These are phyloP conservation scores for Linurgus olivaceus DNA, from an alignment of 2,797 vertebrate genomes.

Conservation along the genomic window DNA sequence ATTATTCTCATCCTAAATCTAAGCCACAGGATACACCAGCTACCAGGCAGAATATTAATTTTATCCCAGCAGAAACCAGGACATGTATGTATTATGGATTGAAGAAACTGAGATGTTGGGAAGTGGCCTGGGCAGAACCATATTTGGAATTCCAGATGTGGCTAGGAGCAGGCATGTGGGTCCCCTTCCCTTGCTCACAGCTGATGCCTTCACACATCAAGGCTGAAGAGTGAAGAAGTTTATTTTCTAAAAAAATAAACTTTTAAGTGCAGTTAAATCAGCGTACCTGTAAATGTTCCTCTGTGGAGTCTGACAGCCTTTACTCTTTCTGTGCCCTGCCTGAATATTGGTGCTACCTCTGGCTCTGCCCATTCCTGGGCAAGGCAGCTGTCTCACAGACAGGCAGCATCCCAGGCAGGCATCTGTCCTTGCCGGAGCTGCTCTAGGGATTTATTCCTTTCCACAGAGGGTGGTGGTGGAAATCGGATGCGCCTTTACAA, in stretches of 20 bases:
- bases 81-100: background rate
- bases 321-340: background rate
- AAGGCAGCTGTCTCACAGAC: background rate
- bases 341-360: background rate
- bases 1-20: background rate
- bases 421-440: background rate
- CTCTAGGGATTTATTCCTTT: slow-evolving; percentile 44
- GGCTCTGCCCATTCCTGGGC: background rate
- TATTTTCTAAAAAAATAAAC: background rate
- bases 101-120: background rate
- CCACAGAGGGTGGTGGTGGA: background rate
- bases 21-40: background rate
- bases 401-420: background rate
- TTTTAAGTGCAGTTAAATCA: background rate
- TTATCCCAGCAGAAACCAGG: background rate
- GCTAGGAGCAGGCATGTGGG: background rate
- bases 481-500: slow-evolving; percentile 26
- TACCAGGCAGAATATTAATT: background rate
- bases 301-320: background rate
- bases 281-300: background rate
- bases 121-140: background rate
- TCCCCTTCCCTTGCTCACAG: background rate
- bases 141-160: background rate
- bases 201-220: background rate
- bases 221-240: background rate